A percentile compares a stretch with the other conserved stretches of the same genome.
Evolutionary conservation across 2,113 vertebrate genomes (phyloP).

Genomic region (Eclectus roratus): DNA sequence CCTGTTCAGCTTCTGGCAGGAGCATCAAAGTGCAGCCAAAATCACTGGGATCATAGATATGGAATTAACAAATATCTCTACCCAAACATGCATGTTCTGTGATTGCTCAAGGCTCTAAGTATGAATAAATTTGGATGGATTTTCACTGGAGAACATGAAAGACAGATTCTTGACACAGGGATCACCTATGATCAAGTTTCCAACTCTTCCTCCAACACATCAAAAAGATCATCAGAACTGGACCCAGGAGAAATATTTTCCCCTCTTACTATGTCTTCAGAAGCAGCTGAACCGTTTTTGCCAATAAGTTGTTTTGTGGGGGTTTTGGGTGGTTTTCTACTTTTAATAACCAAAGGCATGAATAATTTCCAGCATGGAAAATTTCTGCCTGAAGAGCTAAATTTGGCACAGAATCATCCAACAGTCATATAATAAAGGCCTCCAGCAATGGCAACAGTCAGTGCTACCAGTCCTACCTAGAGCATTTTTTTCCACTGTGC

Average conservation of each 20-base stretch:
- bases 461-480: constrained; percentile 22
- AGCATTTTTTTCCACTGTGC: constrained; percentile 53
- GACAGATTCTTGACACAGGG: constrained; percentile 22
- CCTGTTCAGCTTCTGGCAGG: neutral
- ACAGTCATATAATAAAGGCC: constrained; percentile 34
- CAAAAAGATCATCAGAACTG: neutral
- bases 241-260: neutral
- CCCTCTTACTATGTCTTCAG: neutral
- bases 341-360: neutral
- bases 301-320: neutral
- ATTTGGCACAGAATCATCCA: constrained; percentile 38
- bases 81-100: neutral
- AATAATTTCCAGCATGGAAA: constrained; percentile 59
- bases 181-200: neutral
- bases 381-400: constrained; percentile 60
- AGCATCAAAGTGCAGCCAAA: neutral
- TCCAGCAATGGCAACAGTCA: constrained; percentile 36
- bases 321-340: neutral
- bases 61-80: neutral
- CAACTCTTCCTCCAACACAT: neutral
- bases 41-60: neutral
- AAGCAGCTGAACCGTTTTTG: neutral
- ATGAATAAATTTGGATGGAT: neutral
- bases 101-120: neutral
- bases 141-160: neutral